Evolutionary conservation across 2,113 vertebrate genomes (phyloP), one percentile per base, ranked within the genome.

Genomic region (Labrus mixtus): DNA sequence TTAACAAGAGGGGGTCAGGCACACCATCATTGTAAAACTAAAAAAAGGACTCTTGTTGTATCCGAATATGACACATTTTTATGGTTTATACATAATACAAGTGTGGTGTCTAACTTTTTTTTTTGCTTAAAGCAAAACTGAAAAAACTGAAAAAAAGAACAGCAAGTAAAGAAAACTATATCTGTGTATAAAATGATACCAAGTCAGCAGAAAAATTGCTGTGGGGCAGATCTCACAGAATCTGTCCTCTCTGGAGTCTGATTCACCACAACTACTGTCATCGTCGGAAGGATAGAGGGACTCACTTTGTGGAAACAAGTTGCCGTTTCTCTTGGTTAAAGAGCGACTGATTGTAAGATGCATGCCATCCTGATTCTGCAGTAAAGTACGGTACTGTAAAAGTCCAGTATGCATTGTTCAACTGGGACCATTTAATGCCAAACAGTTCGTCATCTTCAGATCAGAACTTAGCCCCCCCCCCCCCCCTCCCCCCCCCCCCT

Each of bases 31-130:
- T 86, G 87, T 91, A 79, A 78, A 87, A 90, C 77, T 75, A 72
- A 85, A 33, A 91, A 91, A 90, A 86, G 87, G 91, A 94, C 90
- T 92, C 84, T 87, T 93, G 83, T 75, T 89, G 88, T 92, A 87
- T 88, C 85, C 84, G 82, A 92, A 77, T 85, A 92, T 84, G 87
- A 92, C 68, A 85, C 75, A 92, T 94, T 95, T 95, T 86, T 95
- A 95, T 95, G 91, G 89, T 95, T 95, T 94, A 91, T 93, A 93
- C 92, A 93, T 95, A 91, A 89, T 91, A 91, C 75, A 90, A 82
- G 83, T 93, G 93, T 93, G 91, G 89, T 94, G 93, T 95, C 89
- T 91, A 91, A 89, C 86, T 73, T 90, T 90, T 93, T 92, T 92
- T 92, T 87, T 94, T 93, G 93, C 93, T 92, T 86, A 82, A 75